Percentiles rank a stretch among this genome's conserved stretches.
phyloP scores from a whole-genome alignment of 1,140 invertebrate species.

The Eriosoma lanigerum region DNA sequence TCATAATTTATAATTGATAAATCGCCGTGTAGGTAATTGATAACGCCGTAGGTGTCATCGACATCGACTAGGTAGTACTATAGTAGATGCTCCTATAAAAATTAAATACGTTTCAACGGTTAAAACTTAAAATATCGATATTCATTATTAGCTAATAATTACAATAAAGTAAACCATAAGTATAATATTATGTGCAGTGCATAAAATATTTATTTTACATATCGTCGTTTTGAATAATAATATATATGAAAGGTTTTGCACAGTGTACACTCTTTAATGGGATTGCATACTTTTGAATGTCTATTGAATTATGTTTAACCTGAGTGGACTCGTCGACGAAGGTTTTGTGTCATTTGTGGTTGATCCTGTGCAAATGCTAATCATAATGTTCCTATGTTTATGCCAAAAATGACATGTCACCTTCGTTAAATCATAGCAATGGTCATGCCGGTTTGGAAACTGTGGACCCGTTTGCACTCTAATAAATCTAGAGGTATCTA shows the following conservation, averaged over 20 bases:
- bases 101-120: too few relatives aligned
- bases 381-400: too few relatives aligned
- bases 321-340: neutral
- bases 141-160: too few relatives aligned
- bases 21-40: neutral
- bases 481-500: conserved; percentile 44
- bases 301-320: neutral
- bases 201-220: too few relatives aligned
- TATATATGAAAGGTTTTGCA: neutral
- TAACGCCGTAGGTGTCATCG: too few relatives aligned
- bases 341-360: neutral
- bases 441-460: conserved; percentile 41
- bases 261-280: neutral
- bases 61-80: too few relatives aligned
- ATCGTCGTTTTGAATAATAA: too few relatives aligned
- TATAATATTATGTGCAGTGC: too few relatives aligned
- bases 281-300: neutral
- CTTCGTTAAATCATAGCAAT: neutral
- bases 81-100: too few relatives aligned
- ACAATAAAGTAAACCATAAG: too few relatives aligned
- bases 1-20: neutral
- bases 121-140: too few relatives aligned
- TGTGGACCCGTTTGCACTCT: conserved; percentile 37
- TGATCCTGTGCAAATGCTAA: too few relatives aligned
- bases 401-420: neutral